Evolutionary conservation across 2,888 invertebrate genomes (phyloP).

Genomic region (Geotrupes spiniger): DNA sequence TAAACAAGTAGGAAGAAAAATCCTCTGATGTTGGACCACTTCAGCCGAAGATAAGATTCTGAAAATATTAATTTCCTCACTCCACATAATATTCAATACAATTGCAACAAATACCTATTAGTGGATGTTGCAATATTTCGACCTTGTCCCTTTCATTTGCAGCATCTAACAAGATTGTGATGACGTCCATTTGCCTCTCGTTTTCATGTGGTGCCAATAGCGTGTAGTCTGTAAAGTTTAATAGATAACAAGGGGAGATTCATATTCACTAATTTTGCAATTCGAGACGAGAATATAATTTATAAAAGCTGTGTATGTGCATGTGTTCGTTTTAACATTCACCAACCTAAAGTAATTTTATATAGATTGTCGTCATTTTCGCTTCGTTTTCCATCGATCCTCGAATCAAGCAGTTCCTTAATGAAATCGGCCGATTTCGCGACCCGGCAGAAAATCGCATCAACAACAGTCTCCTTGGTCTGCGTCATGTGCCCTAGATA

Average conservation of each 20-base stretch:
- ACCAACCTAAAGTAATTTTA: constrained; percentile 28
- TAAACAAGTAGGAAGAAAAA: constrained; percentile 51
- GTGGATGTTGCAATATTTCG: constrained; percentile 50
- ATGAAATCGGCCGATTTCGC: constrained; percentile 44
- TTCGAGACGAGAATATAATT: no score
- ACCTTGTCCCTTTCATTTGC: constrained; percentile 46
- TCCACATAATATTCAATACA: no score
- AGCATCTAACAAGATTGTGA: constrained; percentile 47
- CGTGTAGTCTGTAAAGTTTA: constrained; percentile 45
- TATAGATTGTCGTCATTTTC: constrained; percentile 36
- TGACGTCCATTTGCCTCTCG: constrained; percentile 50
- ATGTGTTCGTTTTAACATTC: no score
- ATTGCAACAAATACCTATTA: constrained; percentile 40
- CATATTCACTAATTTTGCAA: no score
- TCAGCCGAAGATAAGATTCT: constrained; percentile 51
- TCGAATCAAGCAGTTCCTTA: constrained; percentile 41
- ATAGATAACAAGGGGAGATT: no score
- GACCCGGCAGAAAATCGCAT: constrained; percentile 45
- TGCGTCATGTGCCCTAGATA: constrained; percentile 42
- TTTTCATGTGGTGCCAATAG: constrained; percentile 43
- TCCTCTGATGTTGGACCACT: constrained; percentile 53
- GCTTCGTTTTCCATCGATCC: constrained; percentile 36
- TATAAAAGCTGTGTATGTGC: no score
- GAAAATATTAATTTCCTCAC: constrained; percentile 11
- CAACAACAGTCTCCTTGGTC: constrained; percentile 44